Evolutionary conservation across 2,797 vertebrate genomes (phyloP).

Genomic region (Sparus aurata): DNA sequence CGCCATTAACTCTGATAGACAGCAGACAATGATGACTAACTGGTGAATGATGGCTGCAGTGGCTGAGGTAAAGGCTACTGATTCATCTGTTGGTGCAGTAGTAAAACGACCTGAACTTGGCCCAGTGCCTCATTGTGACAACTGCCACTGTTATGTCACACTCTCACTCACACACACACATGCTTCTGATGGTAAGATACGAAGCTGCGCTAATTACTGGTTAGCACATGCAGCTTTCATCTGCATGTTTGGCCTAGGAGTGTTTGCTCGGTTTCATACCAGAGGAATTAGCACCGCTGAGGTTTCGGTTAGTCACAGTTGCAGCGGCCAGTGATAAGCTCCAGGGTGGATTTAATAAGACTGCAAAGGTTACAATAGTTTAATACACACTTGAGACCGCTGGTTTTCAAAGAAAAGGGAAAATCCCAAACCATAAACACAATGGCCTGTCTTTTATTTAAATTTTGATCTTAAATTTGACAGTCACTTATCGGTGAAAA

Average conservation of each 20-base stretch:
- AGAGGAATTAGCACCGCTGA: slow-evolving; percentile 75
- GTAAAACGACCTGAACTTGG: slow-evolving; percentile 66
- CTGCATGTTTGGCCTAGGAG: slow-evolving; percentile 63
- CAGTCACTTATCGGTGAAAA: slow-evolving; percentile 28
- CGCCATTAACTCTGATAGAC: slow-evolving; percentile 32
- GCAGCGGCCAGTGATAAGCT: slow-evolving; percentile 57
- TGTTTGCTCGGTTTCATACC: slow-evolving; percentile 71
- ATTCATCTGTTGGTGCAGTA: slow-evolving; percentile 56
- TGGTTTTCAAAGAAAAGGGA: slow-evolving; percentile 44
- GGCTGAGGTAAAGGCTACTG: slow-evolving; percentile 56
- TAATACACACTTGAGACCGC: slow-evolving; percentile 51
- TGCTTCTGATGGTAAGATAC: slow-evolving; percentile 51
- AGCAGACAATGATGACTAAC: slow-evolving; percentile 53
- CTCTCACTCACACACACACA: slow-evolving; percentile 53
- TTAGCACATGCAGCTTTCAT: slow-evolving; percentile 68
- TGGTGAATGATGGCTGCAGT: slow-evolving; percentile 48
- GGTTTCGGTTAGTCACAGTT: slow-evolving; percentile 75
- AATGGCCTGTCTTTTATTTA: slow-evolving; percentile 56
- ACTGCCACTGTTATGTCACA: slow-evolving; percentile 50
- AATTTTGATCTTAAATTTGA: slow-evolving; percentile 36
- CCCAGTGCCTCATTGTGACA: slow-evolving; percentile 43
- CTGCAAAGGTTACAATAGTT: slow-evolving; percentile 59
- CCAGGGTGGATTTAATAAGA: slow-evolving; percentile 60
- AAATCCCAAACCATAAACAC: slow-evolving; percentile 50
- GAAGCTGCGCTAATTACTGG: slow-evolving; percentile 73